phyloP scores from a whole-genome alignment of 2,797 vertebrate genomes.

The Malurus splendens region DNA sequence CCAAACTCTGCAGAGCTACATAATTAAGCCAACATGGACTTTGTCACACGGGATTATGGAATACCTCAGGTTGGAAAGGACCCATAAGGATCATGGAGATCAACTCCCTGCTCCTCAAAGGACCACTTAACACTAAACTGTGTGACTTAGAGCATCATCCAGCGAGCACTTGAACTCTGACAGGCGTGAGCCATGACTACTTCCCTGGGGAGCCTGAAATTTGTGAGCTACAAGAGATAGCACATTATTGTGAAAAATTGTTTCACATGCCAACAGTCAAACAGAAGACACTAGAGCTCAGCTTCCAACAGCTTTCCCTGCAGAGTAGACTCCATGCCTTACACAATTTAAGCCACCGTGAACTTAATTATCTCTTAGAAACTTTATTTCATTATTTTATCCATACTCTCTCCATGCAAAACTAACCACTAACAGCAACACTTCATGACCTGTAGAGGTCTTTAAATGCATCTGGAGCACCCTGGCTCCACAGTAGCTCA shows the following conservation, averaged over 20 bases:
- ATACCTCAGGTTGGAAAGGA: not conserved
- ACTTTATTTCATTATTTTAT: not conserved
- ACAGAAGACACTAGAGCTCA: not conserved
- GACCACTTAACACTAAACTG: not conserved
- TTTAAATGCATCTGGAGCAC: not conserved
- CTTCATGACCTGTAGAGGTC: not conserved
- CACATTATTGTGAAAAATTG: not conserved
- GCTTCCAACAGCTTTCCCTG: not conserved
- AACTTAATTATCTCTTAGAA: not conserved
- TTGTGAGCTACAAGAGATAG: not conserved
- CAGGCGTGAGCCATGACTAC: not conserved
- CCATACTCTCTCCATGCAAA: not conserved
- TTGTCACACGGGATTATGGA: not conserved
- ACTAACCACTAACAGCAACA: not conserved
- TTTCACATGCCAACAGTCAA: not conserved
- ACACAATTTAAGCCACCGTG: accelerated
- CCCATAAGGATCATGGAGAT: not conserved
- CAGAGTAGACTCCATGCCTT: accelerated
- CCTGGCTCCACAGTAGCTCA: not conserved
- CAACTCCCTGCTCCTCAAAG: not conserved
- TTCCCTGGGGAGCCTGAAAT: not conserved
- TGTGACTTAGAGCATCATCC: not conserved
- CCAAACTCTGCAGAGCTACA: not conserved
- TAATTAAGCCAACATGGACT: not conserved
- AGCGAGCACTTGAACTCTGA: not conserved